A percentile compares a stretch with the other conserved stretches of the same genome.
Conservation (phyloP, 2,113 vertebrate genomes). For the Geococcyx californianus region DNA sequence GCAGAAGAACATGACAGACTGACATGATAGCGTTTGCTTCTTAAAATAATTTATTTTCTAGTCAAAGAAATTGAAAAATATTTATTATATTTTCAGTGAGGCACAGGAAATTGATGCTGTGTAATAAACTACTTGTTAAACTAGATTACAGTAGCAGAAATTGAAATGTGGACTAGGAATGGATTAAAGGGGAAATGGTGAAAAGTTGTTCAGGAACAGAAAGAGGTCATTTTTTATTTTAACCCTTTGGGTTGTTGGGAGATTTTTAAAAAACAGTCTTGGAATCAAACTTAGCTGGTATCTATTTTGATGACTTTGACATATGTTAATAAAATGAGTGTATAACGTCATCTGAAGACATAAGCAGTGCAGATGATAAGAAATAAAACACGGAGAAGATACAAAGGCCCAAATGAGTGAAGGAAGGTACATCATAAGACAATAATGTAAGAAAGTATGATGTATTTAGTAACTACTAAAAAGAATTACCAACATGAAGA, state of each 20-base stretch:
- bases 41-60: constrained; percentile 26
- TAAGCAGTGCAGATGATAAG: neutral
- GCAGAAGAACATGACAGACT: neutral
- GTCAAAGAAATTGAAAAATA: neutral
- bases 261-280: neutral
- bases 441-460: neutral
- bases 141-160: neutral
- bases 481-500: neutral
- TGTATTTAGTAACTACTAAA: neutral
- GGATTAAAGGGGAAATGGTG: neutral
- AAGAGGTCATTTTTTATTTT: neutral
- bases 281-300: neutral
- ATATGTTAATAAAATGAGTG: neutral
- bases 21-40: neutral
- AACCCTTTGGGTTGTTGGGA: no score
- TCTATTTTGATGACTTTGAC: neutral
- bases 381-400: neutral
- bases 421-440: neutral
- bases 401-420: neutral
- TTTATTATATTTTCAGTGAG: neutral
- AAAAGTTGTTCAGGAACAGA: neutral
- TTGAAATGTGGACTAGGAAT: neutral
- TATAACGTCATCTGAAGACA: neutral
- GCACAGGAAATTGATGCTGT: neutral
- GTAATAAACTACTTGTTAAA: neutral